These are phyloP conservation scores for Aculops lycopersici DNA, from an alignment of 1,140 invertebrate genomes.

Conservation along the genomic window DNA sequence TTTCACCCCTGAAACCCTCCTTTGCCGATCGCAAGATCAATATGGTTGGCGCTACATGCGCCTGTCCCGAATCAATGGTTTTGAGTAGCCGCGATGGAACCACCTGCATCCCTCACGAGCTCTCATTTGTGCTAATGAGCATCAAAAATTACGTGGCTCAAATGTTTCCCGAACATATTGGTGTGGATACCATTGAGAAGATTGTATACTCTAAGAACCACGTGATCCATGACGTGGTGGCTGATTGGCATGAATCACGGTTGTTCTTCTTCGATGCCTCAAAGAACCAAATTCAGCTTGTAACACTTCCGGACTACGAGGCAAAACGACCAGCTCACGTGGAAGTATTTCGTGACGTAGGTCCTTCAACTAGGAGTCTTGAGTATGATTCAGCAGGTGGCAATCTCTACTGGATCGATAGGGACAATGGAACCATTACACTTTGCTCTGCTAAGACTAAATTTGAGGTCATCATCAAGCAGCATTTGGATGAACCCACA, in stretches of 20 bases:
- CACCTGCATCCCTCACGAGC: slow-evolving; percentile 14
- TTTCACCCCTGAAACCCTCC: slow-evolving; percentile 25
- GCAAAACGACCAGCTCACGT: slow-evolving; percentile 1
- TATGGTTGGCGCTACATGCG: slow-evolving; percentile 25
- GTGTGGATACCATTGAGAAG: neutral
- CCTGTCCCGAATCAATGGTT: slow-evolving; percentile 35
- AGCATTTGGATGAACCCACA: slow-evolving; percentile 7
- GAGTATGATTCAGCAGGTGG: slow-evolving; percentile 19
- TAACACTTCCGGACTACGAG: neutral
- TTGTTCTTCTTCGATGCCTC: neutral
- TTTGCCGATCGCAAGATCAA: no score
- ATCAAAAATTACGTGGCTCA: slow-evolving; percentile 5
- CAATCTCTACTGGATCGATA: slow-evolving; percentile 21
- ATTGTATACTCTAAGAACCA: neutral
- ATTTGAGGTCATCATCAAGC: slow-evolving; percentile 12
- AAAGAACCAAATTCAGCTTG: neutral
- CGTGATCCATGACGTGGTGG: neutral
- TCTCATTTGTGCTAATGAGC: slow-evolving; percentile 6
- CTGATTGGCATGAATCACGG: neutral
- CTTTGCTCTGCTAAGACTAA: slow-evolving; percentile 16
- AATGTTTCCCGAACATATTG: slow-evolving; percentile 5
- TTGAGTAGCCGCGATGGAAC: slow-evolving; percentile 13
- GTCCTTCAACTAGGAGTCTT: slow-evolving; percentile 12
- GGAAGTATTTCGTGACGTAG: neutral
- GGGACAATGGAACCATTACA: slow-evolving; percentile 15